phyloP scores from a whole-genome alignment of 92 coral and sea anemone species.

The Isaurus tuberculatus region DNA sequence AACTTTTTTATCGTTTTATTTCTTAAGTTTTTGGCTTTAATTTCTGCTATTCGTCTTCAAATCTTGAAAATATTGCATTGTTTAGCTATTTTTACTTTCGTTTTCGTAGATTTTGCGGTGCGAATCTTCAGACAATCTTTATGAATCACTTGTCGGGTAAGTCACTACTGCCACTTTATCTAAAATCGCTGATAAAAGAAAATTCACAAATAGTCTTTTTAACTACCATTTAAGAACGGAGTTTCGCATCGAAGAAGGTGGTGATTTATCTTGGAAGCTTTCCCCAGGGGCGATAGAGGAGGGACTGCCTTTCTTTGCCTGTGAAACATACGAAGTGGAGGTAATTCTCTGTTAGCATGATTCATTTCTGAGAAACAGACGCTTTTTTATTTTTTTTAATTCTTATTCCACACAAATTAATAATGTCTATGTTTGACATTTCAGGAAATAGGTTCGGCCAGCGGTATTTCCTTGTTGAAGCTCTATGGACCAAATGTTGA shows the following conservation, averaged over 20 bases:
- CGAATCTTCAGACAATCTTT: slow-evolving; percentile 28
- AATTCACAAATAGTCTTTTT: not conserved
- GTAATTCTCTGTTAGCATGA: not conserved
- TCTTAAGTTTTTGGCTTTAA: not conserved
- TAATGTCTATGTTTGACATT: not conserved
- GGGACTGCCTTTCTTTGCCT: slow-evolving; percentile 38
- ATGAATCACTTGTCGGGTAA: slow-evolving; percentile 39
- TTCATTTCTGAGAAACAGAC: not conserved
- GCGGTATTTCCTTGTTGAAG: slow-evolving; percentile 30
- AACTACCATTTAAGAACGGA: slow-evolving; percentile 13
- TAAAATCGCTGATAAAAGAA: not conserved
- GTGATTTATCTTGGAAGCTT: slow-evolving; percentile 39
- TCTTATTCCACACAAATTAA: not conserved
- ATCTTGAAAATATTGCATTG: not conserved
- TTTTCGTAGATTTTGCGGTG: slow-evolving; percentile 37
- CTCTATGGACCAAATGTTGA: slow-evolving; percentile 39
- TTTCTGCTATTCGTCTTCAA: not conserved
- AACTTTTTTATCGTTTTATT: not conserved
- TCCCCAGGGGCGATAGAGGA: slow-evolving; percentile 36
- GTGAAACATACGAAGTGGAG: slow-evolving; percentile 44
- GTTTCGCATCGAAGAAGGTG: slow-evolving; percentile 46
- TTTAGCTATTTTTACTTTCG: not conserved
- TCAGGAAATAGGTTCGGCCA: slow-evolving; percentile 12
- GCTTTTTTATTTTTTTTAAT: not conserved
- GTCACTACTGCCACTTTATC: not conserved